Evolutionary conservation across 1,140 invertebrate species (phyloP).

Genomic region (Drosophila virilis): DNA sequence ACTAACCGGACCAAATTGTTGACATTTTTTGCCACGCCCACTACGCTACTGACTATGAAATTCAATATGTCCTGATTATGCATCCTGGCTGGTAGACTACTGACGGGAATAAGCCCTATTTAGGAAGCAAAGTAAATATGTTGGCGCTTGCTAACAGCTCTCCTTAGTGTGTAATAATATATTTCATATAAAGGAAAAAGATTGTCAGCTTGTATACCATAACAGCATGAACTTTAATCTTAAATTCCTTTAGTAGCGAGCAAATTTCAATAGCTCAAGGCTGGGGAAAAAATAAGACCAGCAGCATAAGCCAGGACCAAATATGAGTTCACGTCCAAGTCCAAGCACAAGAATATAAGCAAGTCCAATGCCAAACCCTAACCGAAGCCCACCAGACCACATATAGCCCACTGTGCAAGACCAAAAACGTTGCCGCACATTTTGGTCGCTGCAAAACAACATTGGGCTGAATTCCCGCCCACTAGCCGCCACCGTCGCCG

Average conservation of each 20-base stretch:
- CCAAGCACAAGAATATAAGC: slow-evolving; percentile 9
- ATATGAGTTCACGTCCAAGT: slow-evolving; percentile 2
- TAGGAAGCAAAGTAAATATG: too few relatives aligned
- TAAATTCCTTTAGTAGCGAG: background rate
- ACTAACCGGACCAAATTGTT: too few relatives aligned
- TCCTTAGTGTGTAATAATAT: too few relatives aligned
- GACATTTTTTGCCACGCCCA: too few relatives aligned
- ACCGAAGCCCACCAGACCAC: slow-evolving; percentile 57
- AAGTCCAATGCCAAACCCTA: slow-evolving; percentile 49
- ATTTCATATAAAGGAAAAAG: too few relatives aligned
- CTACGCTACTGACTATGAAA: too few relatives aligned
- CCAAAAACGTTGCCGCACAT: slow-evolving; percentile 83
- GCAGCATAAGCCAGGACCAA: background rate
- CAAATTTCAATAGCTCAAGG: background rate
- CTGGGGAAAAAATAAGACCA: background rate
- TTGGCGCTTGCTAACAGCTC: too few relatives aligned
- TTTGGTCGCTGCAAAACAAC: slow-evolving; percentile 79
- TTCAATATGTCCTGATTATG: too few relatives aligned
- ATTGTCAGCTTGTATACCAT: too few relatives aligned
- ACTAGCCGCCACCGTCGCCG: background rate
- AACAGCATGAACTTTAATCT: too few relatives aligned
- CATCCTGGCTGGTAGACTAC: too few relatives aligned
- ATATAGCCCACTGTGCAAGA: slow-evolving; percentile 82
- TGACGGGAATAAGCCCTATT: too few relatives aligned
- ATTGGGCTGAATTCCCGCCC: slow-evolving; percentile 43